These are phyloP conservation scores for Euglossa dilemma DNA, from an alignment of 1,140 invertebrate genomes.

Conservation along the genomic window DNA sequence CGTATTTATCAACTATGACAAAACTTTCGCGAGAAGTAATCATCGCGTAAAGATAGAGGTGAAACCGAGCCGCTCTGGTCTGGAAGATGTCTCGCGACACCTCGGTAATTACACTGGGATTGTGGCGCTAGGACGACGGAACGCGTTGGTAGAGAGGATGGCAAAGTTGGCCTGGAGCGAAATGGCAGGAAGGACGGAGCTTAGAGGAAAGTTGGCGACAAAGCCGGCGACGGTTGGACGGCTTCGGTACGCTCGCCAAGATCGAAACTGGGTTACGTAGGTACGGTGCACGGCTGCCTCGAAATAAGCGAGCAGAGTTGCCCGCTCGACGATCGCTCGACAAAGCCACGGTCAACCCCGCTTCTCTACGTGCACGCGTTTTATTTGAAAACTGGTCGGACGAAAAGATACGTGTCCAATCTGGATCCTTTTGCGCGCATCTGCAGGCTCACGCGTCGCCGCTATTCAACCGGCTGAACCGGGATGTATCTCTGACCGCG, in stretches of 20 bases:
- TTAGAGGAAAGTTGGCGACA: conserved; percentile 29
- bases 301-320: conserved; percentile 33
- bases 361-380: background rate
- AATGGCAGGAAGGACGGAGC: background rate
- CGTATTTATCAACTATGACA: background rate
- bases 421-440: conserved; percentile 60
- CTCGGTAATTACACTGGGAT: background rate
- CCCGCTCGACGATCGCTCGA: background rate
- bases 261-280: conserved; percentile 63
- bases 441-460: conserved; percentile 51
- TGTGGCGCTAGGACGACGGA: no score
- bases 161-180: background rate
- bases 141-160: no score
- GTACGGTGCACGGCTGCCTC: conserved; percentile 2
- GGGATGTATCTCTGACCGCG: conserved; percentile 40
- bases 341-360: conserved; percentile 33
- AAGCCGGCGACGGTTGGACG: conserved; percentile 31
- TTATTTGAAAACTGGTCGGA: conserved; percentile 43
- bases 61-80: background rate
- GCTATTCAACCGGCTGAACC: conserved; percentile 42
- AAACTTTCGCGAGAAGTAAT: background rate
- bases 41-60: background rate
- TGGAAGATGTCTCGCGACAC: background rate
- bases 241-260: conserved; percentile 15
- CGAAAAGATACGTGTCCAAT: conserved; percentile 61